phyloP scores from a whole-genome alignment of 2,797 vertebrate species.

The Coregonus ussuriensis region DNA sequence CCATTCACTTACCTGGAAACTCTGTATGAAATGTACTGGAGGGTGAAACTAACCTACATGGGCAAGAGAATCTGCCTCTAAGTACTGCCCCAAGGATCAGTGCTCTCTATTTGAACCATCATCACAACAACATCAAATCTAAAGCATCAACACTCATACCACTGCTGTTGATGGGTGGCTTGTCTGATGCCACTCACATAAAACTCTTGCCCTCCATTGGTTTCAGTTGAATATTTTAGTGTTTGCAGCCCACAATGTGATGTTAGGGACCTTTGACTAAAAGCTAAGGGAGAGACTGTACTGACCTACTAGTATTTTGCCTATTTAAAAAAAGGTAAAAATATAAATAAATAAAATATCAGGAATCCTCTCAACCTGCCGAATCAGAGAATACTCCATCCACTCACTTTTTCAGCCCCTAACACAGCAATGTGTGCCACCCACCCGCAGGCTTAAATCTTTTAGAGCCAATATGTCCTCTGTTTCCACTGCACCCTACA shows the following conservation, averaged over 20 bases:
- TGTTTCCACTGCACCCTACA: slow-evolving; percentile 73
- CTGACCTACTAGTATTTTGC: background rate
- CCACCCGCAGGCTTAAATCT: slow-evolving; percentile 67
- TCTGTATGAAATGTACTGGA: background rate
- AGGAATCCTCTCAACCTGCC: background rate
- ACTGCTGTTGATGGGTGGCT: background rate
- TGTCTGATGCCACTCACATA: background rate
- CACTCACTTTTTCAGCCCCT: background rate
- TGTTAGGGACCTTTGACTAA: background rate
- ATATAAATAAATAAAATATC: too few species aligned
- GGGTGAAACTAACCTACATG: background rate
- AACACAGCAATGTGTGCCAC: slow-evolving; percentile 30
- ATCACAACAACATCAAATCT: background rate
- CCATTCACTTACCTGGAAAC: background rate
- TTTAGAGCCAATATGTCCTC: slow-evolving; percentile 66
- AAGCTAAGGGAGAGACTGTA: background rate
- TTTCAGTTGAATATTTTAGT: background rate
- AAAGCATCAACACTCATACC: background rate
- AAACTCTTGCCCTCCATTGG: background rate
- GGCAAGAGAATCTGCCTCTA: background rate
- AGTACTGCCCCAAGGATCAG: background rate
- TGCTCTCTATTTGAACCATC: background rate
- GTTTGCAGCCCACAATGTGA: background rate
- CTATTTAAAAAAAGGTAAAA: background rate
- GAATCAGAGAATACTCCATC: background rate